A percentile compares a stretch with the other conserved stretches of the same genome.
These are phyloP conservation scores for Tenrec ecaudatus DNA, from an alignment of 2,113 vertebrate species.

Conservation along the genomic window DNA sequence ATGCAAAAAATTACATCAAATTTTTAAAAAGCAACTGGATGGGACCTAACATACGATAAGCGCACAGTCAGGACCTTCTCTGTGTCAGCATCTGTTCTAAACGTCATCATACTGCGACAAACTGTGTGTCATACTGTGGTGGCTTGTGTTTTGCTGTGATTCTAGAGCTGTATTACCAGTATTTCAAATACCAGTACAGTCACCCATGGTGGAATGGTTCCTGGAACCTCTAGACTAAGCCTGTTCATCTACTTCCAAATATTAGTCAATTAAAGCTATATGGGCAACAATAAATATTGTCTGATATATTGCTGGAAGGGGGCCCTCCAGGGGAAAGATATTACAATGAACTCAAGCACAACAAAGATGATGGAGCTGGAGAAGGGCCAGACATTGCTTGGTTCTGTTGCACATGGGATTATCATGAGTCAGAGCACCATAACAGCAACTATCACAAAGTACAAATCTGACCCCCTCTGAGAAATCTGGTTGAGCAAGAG, in stretches of 20 bases:
- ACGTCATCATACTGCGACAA: too few species aligned
- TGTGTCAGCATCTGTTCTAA: neutral
- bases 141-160: neutral
- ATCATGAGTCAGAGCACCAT: neutral
- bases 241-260: neutral
- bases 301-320: neutral
- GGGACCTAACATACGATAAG: neutral
- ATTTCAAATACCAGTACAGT: neutral
- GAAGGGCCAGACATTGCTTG: neutral
- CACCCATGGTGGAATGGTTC: neutral
- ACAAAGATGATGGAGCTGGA: neutral
- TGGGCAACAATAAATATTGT: neutral
- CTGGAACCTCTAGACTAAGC: neutral
- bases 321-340: neutral
- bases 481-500: slow-evolving; percentile 23
- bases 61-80: neutral
- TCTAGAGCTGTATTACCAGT: neutral
- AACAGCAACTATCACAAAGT: neutral
- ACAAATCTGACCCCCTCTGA: neutral
- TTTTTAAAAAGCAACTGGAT: too few species aligned
- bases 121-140: neutral
- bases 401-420: neutral
- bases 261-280: neutral
- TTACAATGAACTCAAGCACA: neutral
- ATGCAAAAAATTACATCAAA: neutral